These are phyloP conservation scores for Heteractis magnifica DNA, from an alignment of 92 coral and sea anemone genomes.

Conservation along the genomic window DNA sequence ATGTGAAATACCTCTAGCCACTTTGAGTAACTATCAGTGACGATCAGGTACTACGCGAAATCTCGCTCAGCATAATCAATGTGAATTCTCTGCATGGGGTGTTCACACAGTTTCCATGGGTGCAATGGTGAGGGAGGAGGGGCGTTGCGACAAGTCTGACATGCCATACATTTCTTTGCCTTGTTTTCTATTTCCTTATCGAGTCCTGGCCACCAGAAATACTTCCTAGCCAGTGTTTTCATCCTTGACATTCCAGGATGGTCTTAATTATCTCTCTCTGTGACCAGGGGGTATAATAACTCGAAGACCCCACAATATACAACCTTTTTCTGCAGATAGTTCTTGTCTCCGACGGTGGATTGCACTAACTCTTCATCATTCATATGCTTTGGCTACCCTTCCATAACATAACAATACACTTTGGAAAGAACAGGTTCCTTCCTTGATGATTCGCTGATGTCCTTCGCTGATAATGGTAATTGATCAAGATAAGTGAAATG, in stretches of 20 bases:
- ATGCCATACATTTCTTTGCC: constrained; percentile 32
- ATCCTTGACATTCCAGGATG: constrained; percentile 49
- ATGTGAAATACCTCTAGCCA: constrained; percentile 27
- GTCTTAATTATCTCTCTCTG: constrained; percentile 36
- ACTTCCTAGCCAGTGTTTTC: constrained; percentile 50
- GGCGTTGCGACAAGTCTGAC: constrained; percentile 10
- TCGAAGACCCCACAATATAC: constrained; percentile 48
- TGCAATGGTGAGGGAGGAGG: background rate
- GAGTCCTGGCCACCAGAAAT: constrained; percentile 47
- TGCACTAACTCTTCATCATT: constrained; percentile 35
- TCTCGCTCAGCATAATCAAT: constrained; percentile 21
- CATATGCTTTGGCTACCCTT: constrained; percentile 35
- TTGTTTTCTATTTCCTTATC: constrained; percentile 37
- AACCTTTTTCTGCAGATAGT: constrained; percentile 44
- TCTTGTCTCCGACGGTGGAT: constrained; percentile 31
- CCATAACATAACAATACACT: constrained; percentile 37
- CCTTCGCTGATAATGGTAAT: constrained; percentile 32
- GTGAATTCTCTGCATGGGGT: constrained; percentile 31
- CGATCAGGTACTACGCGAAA: constrained; percentile 6
- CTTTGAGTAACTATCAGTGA: constrained; percentile 15
- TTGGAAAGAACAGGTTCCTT: constrained; percentile 30
- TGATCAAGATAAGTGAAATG: constrained; percentile 33
- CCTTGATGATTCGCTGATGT: constrained; percentile 30
- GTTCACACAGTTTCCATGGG: constrained; percentile 22
- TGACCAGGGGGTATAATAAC: constrained; percentile 36